Percentiles rank a stretch among this genome's conserved stretches.
These are phyloP conservation scores for Varanus salvator DNA, from an alignment of 2,113 vertebrate species.

Conservation along the genomic window DNA sequence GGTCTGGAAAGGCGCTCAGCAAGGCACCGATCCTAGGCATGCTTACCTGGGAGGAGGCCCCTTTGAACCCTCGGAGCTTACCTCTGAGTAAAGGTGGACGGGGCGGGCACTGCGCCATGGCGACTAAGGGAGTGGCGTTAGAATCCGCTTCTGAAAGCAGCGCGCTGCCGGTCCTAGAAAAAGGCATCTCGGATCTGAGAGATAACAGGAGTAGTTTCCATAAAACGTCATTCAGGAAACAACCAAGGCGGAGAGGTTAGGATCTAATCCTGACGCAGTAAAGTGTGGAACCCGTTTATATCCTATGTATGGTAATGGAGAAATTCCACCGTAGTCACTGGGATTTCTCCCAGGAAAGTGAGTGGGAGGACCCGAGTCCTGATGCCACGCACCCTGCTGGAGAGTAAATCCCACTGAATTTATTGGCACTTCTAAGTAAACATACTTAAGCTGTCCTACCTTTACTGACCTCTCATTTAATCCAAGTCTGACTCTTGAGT, in stretches of 20 bases:
- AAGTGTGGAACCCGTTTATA: background rate
- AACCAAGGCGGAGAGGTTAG: background rate
- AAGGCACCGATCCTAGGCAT: background rate
- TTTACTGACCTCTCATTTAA: background rate
- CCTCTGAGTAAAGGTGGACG: too few relatives aligned
- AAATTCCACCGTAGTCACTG: background rate
- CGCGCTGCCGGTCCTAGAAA: background rate
- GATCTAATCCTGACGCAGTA: background rate
- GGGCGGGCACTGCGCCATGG: background rate
- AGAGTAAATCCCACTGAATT: background rate
- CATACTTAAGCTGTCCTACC: background rate
- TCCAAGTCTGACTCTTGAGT: too few relatives aligned
- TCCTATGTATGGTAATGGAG: background rate
- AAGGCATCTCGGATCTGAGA: background rate
- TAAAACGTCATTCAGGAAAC: background rate
- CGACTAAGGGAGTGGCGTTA: background rate
- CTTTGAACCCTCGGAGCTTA: too few relatives aligned
- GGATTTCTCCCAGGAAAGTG: background rate
- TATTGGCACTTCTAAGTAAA: background rate
- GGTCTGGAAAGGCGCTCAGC: background rate
- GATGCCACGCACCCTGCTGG: background rate
- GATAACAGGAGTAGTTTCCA: background rate
- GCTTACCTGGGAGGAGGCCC: too few relatives aligned
- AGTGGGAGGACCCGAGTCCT: background rate
- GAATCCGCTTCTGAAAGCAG: background rate